These are phyloP conservation scores for Cyclina sinensis DNA, from an alignment of 1,140 invertebrate species.

Conservation along the genomic window DNA sequence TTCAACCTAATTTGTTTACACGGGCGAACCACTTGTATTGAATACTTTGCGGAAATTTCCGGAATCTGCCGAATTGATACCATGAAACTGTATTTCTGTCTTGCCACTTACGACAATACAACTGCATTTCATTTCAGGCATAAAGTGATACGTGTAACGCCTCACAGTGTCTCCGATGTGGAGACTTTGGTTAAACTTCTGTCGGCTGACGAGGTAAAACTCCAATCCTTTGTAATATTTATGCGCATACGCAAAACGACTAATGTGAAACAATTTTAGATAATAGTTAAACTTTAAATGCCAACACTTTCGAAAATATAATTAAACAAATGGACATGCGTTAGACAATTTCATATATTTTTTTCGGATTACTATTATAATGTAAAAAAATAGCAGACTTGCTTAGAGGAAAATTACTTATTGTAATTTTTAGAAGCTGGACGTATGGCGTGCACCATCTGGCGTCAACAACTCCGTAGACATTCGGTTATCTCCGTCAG, in stretches of 20 bases:
- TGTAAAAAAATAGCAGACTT: no score
- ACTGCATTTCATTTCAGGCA: neutral
- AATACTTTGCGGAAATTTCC: no score
- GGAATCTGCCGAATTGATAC: no score
- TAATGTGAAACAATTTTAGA: neutral
- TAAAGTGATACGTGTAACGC: constrained; percentile 21
- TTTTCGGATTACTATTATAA: neutral
- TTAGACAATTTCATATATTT: neutral
- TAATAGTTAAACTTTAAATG: neutral
- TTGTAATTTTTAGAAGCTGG: neutral
- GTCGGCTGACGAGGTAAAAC: neutral
- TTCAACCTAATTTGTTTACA: no score
- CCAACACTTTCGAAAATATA: neutral
- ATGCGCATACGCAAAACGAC: neutral
- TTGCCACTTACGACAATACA: no score
- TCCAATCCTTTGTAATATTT: no score
- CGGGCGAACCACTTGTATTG: no score
- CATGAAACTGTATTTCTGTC: no score
- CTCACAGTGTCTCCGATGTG: neutral
- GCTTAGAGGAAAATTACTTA: neutral
- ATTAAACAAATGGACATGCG: neutral
- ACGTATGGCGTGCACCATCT: constrained; percentile 43
- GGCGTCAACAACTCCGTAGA: constrained; percentile 25
- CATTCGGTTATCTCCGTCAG: constrained; percentile 17
- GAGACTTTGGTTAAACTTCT: neutral